phyloP scores from a whole-genome alignment of 2,113 vertebrate species.

The Oreotragus oreotragus region DNA sequence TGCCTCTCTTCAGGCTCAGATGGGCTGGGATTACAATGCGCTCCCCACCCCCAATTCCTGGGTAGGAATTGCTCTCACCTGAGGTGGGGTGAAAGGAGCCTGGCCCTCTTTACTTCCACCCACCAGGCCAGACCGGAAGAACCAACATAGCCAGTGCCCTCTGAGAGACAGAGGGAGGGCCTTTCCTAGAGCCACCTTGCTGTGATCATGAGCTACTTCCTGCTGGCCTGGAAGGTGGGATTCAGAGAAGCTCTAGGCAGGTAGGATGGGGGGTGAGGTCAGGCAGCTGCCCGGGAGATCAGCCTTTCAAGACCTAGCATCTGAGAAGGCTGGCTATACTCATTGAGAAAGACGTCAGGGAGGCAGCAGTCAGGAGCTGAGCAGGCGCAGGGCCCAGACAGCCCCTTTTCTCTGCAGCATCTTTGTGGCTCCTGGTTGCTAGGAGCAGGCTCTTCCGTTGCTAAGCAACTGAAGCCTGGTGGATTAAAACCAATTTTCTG shows the following conservation, averaged over 20 bases:
- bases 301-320: neutral
- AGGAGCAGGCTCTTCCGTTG: slow-evolving; percentile 49
- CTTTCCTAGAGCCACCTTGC: neutral
- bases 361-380: slow-evolving; percentile 6
- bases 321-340: neutral
- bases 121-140: neutral
- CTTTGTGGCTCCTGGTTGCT: slow-evolving; percentile 62
- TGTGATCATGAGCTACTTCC: neutral
- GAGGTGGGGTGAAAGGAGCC: too few species aligned
- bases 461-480: slow-evolving; percentile 57
- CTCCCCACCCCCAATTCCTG: rapidly evolving
- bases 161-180: neutral
- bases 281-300: neutral
- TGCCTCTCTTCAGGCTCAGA: neutral
- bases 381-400: neutral
- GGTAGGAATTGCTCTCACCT: neutral
- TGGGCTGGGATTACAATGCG: neutral
- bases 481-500: slow-evolving; percentile 69
- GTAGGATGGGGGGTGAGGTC: neutral
- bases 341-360: neutral
- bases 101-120: too few species aligned
- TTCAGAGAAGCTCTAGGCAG: neutral
- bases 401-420: slow-evolving; percentile 57
- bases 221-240: neutral
- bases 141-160: neutral